Conservation (phyloP, 2,797 vertebrate species). For the Cynopterus sphinx region DNA sequence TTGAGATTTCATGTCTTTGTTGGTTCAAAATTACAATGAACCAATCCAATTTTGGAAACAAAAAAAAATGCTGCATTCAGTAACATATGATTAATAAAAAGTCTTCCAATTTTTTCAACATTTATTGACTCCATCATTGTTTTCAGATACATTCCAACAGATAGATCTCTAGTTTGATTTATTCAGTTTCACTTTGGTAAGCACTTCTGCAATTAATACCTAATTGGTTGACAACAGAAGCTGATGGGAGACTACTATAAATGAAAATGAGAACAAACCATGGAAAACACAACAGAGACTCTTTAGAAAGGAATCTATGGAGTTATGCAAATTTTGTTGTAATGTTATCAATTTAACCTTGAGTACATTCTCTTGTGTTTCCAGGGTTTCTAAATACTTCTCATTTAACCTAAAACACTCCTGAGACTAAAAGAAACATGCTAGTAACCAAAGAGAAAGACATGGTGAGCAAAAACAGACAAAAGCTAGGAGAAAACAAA, state of each 20-base stretch:
- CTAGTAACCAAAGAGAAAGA: constrained; percentile 15
- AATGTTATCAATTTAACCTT: constrained; percentile 23
- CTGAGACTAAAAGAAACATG: neutral
- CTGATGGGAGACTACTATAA: neutral
- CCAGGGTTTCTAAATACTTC: constrained; percentile 45
- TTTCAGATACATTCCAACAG: constrained; percentile 24
- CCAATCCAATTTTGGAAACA: neutral
- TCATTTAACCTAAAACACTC: constrained; percentile 26
- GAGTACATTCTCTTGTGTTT: constrained; percentile 41
- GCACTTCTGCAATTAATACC: constrained; percentile 11
- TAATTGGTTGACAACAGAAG: constrained; percentile 23
- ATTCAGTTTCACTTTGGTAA: constrained; percentile 15
- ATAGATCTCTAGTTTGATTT: neutral
- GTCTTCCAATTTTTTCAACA: neutral
- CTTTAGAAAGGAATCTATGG: neutral
- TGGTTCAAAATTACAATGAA: neutral
- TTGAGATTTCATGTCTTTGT: neutral
- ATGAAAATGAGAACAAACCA: constrained; percentile 16
- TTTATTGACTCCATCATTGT: neutral
- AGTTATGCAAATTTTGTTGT: constrained; percentile 9
- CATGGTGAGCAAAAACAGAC: constrained; percentile 9
- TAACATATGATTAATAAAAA: neutral
- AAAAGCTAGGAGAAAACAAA: constrained; percentile 24
- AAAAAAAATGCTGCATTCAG: neutral
- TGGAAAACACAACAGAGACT: neutral